These are phyloP conservation scores for Drosophila bocki DNA, from an alignment of 1,140 invertebrate genomes.

Conservation along the genomic window DNA sequence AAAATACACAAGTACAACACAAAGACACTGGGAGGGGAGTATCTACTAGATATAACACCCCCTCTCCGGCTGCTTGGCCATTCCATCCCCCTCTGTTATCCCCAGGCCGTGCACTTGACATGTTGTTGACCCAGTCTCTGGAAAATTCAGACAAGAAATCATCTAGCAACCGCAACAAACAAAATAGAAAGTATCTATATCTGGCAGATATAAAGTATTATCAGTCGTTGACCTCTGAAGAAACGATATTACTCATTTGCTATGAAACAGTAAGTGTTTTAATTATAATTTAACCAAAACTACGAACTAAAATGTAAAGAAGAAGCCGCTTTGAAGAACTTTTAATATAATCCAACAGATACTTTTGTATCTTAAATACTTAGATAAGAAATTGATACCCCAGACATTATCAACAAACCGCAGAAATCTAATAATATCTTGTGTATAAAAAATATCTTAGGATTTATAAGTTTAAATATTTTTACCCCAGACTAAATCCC, in stretches of 20 bases:
- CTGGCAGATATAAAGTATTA: conserved; percentile 10
- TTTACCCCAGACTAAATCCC: neutral
- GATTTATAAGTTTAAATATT: neutral
- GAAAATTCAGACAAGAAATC: conserved; percentile 28
- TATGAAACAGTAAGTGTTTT: neutral
- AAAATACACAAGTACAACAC: conserved; percentile 28
- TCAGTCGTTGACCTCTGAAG: neutral
- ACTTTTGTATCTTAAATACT: no score
- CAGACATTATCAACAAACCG: neutral
- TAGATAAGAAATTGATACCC: neutral
- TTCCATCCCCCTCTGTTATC: neutral
- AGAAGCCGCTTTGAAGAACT: neutral
- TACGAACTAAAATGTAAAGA: no score
- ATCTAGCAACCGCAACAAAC: conserved; percentile 30
- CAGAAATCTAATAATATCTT: neutral
- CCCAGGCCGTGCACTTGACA: conserved; percentile 64
- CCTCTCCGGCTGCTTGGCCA: neutral
- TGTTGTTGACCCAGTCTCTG: conserved; percentile 76
- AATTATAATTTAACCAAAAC: neutral
- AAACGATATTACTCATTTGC: neutral
- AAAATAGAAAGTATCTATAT: conserved; percentile 62
- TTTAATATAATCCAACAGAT: no score
- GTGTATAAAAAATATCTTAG: neutral
- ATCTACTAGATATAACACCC: conserved; percentile 11
- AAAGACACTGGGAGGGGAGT: conserved; percentile 8